phyloP scores from a whole-genome alignment of 35 echinoderm and acorn worm species.

The Eucidaris tribuloides region DNA sequence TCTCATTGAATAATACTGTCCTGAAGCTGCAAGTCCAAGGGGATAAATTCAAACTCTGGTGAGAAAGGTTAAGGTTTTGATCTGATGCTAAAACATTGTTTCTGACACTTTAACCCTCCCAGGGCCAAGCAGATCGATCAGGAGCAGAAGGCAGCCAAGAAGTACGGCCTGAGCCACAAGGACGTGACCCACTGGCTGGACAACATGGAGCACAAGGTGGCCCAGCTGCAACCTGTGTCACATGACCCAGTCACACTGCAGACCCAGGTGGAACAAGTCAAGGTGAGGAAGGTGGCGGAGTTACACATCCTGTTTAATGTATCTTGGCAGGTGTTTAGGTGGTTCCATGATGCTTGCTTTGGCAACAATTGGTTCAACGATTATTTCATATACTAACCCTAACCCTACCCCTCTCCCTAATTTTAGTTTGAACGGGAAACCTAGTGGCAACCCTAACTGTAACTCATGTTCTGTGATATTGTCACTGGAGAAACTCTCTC shows the following conservation, averaged over 20 bases:
- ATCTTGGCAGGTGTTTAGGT: not conserved
- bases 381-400: no score
- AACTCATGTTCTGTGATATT: not conserved
- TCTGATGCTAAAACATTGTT: not conserved
- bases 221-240: slow-evolving; percentile 68
- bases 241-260: slow-evolving; percentile 75
- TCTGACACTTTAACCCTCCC: not conserved
- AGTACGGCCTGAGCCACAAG: slow-evolving; percentile 62
- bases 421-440: no score
- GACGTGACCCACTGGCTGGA: slow-evolving; percentile 86
- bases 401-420: no score
- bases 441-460: no score
- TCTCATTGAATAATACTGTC: no score
- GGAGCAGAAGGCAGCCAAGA: slow-evolving; percentile 73
- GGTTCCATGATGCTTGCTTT: not conserved
- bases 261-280: slow-evolving; percentile 91
- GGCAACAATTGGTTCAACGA: no score
- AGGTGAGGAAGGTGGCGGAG: slow-evolving; percentile 78
- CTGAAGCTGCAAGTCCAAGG: no score
- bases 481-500: no score
- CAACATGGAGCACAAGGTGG: slow-evolving; percentile 70
- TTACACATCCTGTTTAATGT: no score
- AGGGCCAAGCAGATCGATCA: slow-evolving; percentile 77
- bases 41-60: no score
- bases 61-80: no score